Evolutionary conservation across 2,797 vertebrate species (phyloP).

Genomic region (Poeciliopsis paucimaculata): DNA sequence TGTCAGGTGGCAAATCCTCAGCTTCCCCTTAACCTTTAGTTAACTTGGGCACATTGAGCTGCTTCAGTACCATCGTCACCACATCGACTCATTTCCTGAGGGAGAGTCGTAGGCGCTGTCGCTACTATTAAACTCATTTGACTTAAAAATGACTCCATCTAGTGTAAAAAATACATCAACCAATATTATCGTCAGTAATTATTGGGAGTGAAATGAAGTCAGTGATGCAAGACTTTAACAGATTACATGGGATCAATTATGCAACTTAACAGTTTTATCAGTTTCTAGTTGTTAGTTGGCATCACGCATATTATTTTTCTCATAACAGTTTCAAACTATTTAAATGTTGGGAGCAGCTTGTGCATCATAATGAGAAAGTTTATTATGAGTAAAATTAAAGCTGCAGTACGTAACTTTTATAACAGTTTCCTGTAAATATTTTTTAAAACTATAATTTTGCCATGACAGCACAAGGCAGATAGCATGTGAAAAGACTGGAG

Average conservation of each 20-base stretch:
- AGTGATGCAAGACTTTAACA: background rate
- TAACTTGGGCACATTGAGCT: background rate
- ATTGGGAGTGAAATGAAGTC: background rate
- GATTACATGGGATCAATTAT: background rate
- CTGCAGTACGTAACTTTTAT: too few species aligned
- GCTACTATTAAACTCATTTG: background rate
- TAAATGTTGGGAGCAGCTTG: background rate
- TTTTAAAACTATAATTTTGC: too few species aligned
- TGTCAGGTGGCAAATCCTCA: background rate
- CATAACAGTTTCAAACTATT: background rate
- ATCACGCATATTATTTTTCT: background rate
- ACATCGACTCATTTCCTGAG: background rate
- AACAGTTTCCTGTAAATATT: too few species aligned
- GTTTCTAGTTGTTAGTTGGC: background rate
- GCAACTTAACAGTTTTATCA: background rate
- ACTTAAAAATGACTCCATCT: background rate
- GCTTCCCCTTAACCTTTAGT: background rate
- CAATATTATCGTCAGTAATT: too few species aligned
- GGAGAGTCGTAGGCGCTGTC: background rate
- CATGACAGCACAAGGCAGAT: too few species aligned
- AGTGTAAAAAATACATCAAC: too few species aligned
- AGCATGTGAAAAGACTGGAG: too few species aligned
- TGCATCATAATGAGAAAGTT: background rate
- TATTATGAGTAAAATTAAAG: background rate
- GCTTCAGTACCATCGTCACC: background rate